A percentile compares a stretch with the other conserved stretches of the same genome.
Evolutionary conservation across 2,113 vertebrate species (phyloP).

Genomic region (Menura novaehollandiae): DNA sequence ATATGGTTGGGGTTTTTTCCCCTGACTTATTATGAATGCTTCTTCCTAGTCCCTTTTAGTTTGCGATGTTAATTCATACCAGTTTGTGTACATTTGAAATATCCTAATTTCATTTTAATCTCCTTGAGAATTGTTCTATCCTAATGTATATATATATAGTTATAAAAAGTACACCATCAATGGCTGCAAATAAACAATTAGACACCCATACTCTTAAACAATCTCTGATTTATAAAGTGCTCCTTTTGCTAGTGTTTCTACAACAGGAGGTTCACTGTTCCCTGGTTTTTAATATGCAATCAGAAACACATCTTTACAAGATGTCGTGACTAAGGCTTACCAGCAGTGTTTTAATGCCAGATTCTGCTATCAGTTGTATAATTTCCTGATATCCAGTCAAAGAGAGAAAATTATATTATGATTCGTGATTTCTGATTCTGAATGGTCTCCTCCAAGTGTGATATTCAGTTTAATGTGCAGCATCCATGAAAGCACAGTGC

Average conservation of each 20-base stretch:
- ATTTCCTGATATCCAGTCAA: conserved; percentile 23
- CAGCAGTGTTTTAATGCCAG: neutral
- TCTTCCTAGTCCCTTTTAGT: neutral
- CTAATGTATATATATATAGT: neutral
- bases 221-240: neutral
- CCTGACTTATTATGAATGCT: neutral
- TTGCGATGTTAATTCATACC: neutral
- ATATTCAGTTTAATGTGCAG: neutral
- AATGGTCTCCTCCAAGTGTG: neutral
- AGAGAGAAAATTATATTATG: neutral
- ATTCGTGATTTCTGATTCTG: neutral
- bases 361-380: neutral
- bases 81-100: neutral
- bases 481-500: neutral
- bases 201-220: neutral
- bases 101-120: neutral
- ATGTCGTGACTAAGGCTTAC: neutral
- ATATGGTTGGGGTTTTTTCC: neutral
- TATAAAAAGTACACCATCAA: neutral
- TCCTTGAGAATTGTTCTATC: neutral
- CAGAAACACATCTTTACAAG: neutral
- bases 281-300: neutral
- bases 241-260: neutral
- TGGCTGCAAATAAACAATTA: neutral
- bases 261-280: neutral